Evolutionary conservation across 2,888 invertebrate species (phyloP), one percentile per base, ranked within the genome.

Genomic region (Lycaena phlaeas): DNA sequence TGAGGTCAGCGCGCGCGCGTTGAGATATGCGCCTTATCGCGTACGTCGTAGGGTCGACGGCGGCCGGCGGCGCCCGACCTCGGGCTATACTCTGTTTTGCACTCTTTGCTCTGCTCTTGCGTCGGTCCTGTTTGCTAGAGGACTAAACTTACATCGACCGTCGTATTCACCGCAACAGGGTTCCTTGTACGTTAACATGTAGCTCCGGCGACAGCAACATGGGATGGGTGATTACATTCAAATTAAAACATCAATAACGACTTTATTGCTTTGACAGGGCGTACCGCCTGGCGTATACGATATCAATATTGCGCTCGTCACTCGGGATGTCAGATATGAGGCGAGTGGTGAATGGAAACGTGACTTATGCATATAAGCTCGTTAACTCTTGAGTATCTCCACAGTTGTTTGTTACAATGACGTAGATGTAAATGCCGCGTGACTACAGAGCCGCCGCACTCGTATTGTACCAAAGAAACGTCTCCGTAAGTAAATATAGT

Each of bases 21-120:
- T 64, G 65, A 66, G 73, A 68, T 64, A 66, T 84, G 70, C 55
- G 69, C 73, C 73, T 81, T 82, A 82, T 81, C 77, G 58, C 63
- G 65, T 65, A 64, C 65, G 73, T 54, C 59, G 64, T 79, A 81
- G 74, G 76, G 81, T 78, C 76, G 78, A 38, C 46, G 44, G 50
- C 41, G 42, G 42, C 48, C 53, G 48, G 51, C 50, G 57, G 60
- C 52, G 50, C 49, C 53, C 68, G 75, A 63, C 75, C 75, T 77
- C 77, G 70, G 57, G 55, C 61, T n/a, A n/a, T 65, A 59, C 62
- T 64, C 65, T 59, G 40, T 31, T 39, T 39, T 34, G 40, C 62
- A 63, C 72, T 68, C 72, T 74, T 66, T 67, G 59, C 68, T 68
- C 57, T 75, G 73, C 77, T 81, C 78, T 78, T 78, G 79, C 76